Conservation (phyloP, 2,113 vertebrate species). For the Aleadryas rufinucha region DNA sequence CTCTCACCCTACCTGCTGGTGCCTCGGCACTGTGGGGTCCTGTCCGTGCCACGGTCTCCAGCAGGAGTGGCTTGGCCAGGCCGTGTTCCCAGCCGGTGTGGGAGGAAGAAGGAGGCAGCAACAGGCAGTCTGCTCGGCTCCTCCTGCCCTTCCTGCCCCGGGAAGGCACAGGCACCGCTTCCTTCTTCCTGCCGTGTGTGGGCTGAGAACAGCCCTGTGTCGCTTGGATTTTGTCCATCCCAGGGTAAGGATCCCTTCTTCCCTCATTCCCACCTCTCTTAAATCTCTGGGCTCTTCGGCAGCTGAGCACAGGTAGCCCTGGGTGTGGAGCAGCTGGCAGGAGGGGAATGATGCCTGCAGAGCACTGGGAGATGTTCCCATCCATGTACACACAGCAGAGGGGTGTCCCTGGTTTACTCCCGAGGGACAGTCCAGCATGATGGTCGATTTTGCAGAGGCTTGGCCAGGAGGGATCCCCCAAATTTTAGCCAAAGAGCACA, state of each 20-base stretch:
- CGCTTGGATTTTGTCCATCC: background rate
- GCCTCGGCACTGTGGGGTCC: background rate
- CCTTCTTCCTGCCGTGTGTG: background rate
- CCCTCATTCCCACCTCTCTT: background rate
- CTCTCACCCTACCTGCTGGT: fast-evolving
- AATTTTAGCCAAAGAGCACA: background rate
- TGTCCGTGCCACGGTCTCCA: background rate
- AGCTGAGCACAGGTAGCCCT: background rate
- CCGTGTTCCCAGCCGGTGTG: background rate
- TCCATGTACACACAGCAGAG: fast-evolving
- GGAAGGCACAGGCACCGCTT: background rate
- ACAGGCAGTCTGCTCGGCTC: background rate
- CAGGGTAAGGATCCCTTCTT: too few species aligned
- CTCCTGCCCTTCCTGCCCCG: background rate
- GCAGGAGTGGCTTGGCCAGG: background rate
- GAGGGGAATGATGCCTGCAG: background rate
- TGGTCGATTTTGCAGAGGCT: background rate
- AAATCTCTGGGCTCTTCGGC: background rate
- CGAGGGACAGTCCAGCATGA: fast-evolving
- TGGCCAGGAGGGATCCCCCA: background rate
- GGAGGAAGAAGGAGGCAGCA: background rate
- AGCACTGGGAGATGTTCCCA: fast-evolving
- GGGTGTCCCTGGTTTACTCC: background rate
- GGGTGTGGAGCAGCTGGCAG: background rate
- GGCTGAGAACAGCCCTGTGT: background rate